A percentile compares a stretch with the other conserved stretches of the same genome.
Evolutionary conservation across 2,113 vertebrate genomes (phyloP).

Genomic region (Aegithalos caudatus): DNA sequence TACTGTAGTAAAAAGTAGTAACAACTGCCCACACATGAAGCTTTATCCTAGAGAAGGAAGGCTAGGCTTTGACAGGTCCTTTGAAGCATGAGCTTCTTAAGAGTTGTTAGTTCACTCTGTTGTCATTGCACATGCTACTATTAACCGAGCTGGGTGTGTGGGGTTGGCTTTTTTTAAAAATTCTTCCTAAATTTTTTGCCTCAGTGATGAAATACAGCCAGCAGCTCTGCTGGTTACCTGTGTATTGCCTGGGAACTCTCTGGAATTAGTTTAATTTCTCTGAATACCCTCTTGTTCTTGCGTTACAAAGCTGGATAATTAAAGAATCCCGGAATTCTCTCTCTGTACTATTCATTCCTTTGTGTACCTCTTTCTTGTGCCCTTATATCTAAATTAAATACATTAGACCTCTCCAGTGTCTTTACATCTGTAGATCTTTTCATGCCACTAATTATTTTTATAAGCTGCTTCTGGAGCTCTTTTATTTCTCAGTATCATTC

Average conservation of each 20-base stretch:
- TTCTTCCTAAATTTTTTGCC: neutral
- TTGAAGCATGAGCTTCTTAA: neutral
- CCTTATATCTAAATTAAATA: slow-evolving; percentile 30
- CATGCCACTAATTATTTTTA: slow-evolving; percentile 19
- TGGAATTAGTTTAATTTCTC: slow-evolving; percentile 15
- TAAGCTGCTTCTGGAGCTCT: slow-evolving; percentile 7
- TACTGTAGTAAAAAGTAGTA: neutral
- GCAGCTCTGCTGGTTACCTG: neutral
- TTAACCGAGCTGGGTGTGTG: neutral
- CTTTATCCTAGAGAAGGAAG: neutral
- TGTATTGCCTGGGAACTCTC: neutral
- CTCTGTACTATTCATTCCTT: slow-evolving; percentile 16
- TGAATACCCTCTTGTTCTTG: slow-evolving; percentile 48
- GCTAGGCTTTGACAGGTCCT: neutral
- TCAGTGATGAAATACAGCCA: neutral
- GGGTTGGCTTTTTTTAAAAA: neutral
- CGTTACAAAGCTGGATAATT: slow-evolving; percentile 25
- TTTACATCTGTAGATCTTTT: slow-evolving; percentile 38
- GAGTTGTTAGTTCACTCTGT: neutral
- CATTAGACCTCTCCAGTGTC: slow-evolving; percentile 12
- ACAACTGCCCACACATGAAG: neutral
- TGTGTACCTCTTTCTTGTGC: slow-evolving; percentile 11
- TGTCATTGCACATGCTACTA: neutral
- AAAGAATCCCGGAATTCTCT: neutral
- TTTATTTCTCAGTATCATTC: neutral